phyloP scores from a whole-genome alignment of 2,888 invertebrate genomes.

The Slavum lentiscoides region DNA sequence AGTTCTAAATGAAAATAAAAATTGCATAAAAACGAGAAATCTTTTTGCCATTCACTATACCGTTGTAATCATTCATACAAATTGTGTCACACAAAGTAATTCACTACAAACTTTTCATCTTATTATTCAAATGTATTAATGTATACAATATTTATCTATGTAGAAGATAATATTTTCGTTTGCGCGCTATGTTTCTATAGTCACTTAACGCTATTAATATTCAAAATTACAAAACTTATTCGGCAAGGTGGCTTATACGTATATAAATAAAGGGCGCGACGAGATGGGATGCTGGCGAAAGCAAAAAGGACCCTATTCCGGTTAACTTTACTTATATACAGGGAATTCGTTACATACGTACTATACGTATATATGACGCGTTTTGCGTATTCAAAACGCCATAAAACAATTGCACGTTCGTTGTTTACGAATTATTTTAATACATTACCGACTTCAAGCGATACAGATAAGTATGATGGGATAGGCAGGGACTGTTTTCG shows the following conservation, averaged over 20 bases:
- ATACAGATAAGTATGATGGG: too few species aligned
- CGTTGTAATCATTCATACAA: slow-evolving; percentile 26
- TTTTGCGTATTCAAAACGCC: not conserved
- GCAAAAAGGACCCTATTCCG: slow-evolving; percentile 1
- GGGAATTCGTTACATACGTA: not conserved
- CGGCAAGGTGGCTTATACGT: not conserved
- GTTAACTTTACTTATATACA: not conserved
- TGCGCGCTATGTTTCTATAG: slow-evolving; percentile 20
- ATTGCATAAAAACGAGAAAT: not conserved
- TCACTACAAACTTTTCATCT: slow-evolving; percentile 25
- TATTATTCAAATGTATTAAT: slow-evolving; percentile 24
- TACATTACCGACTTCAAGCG: too few species aligned
- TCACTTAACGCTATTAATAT: slow-evolving; percentile 43
- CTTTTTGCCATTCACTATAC: not conserved
- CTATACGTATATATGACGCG: not conserved
- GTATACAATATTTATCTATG: slow-evolving; percentile 15
- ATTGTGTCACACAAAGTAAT: slow-evolving; percentile 28
- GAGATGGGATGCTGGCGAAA: not conserved
- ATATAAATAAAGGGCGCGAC: not conserved
- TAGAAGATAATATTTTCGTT: slow-evolving; percentile 43
- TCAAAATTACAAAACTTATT: slow-evolving; percentile 44
- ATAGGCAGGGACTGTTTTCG: too few species aligned
- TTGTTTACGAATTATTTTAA: not conserved
- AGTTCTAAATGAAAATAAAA: too few species aligned
- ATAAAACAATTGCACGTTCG: slow-evolving; percentile 1